A percentile compares a stretch with the other conserved stretches of the same genome.
These are phyloP conservation scores for Apis laboriosa DNA, from an alignment of 1,140 invertebrate species.

Conservation along the genomic window DNA sequence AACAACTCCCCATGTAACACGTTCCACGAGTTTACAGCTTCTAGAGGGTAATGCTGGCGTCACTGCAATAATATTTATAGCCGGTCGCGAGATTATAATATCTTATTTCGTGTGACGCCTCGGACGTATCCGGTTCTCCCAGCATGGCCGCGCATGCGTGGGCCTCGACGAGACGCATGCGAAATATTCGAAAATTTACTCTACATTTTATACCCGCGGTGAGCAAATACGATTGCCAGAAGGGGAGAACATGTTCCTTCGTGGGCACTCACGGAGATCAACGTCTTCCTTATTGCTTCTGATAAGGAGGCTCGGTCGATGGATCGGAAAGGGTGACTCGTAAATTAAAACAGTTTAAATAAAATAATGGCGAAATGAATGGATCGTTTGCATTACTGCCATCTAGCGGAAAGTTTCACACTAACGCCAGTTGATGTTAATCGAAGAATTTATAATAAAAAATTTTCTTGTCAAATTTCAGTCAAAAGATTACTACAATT, in stretches of 20 bases:
- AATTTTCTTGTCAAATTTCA: too few relatives aligned
- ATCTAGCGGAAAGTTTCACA: too few relatives aligned
- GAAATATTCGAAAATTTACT: constrained; percentile 59
- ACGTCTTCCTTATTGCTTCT: constrained; percentile 35
- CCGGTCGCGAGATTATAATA: constrained; percentile 72
- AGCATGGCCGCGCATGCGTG: constrained; percentile 53
- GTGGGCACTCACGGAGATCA: not conserved
- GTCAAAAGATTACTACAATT: too few relatives aligned
- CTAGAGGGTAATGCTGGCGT: constrained; percentile 67
- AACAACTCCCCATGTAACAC: constrained; percentile 64
- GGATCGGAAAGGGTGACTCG: not conserved
- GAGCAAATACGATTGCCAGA: not conserved
- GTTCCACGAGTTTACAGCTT: constrained; percentile 72
- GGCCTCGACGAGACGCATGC: constrained; percentile 32
- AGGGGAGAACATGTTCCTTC: not conserved
- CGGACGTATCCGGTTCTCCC: constrained; percentile 70
- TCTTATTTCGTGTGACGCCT: constrained; percentile 71
- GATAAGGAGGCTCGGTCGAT: constrained; percentile 30
- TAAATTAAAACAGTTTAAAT: too few relatives aligned
- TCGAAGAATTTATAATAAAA: too few relatives aligned
- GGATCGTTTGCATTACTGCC: not conserved
- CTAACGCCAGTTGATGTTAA: too few relatives aligned
- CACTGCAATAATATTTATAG: constrained; percentile 73
- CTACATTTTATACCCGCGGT: constrained; percentile 60
- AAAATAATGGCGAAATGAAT: too few relatives aligned